Evolutionary conservation across 2,797 vertebrate genomes (phyloP), one percentile per base, ranked within the genome.

Genomic region (Balearica regulorum): DNA sequence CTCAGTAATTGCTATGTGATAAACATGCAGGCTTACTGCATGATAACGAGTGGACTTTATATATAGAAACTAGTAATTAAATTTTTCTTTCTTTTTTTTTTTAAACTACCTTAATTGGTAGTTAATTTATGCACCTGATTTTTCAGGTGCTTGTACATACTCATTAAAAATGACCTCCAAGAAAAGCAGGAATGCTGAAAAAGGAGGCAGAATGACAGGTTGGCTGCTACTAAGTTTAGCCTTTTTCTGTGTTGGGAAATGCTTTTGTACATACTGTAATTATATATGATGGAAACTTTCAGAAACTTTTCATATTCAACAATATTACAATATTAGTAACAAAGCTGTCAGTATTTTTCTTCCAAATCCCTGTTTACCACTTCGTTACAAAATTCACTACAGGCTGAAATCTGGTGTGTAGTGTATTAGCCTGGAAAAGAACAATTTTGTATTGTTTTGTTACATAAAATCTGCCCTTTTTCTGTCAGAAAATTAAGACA

Each of bases 111-210:
- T 96, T 98, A 98, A 98, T 98, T 98, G 93, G 70, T 95, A 97
- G 97, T 97, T 98, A 98, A 98, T 98, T 96, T 97, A 97, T 98
- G 96, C 97, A 97, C 93, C 97, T 98, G 97, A 96, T 97, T 98
- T 97, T 97, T 95, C 96, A 97, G 96, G 96, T 98, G 94, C 85
- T 95, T 92, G 75, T 96, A 97, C 90, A 75, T 51, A 87, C 91
- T 97, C 97, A 98, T 98, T 98, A 98, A 97, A 96, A 95, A 96
- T 97, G 94, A 98, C 97, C 98, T 97, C 95, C 54, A 93, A 94
- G 95, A 95, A 97, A 96, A 93, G 78, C 44, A 73, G 61, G 43
- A 93, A 95, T 90, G 58, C 49, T 84, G 86, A 91, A 85, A 96
- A 95, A 89, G 51, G 31, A 95, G 84, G 41, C 33, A 96, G 62